Conservation (phyloP, 2,888 invertebrate species). For the Trichopoda pennipes region DNA sequence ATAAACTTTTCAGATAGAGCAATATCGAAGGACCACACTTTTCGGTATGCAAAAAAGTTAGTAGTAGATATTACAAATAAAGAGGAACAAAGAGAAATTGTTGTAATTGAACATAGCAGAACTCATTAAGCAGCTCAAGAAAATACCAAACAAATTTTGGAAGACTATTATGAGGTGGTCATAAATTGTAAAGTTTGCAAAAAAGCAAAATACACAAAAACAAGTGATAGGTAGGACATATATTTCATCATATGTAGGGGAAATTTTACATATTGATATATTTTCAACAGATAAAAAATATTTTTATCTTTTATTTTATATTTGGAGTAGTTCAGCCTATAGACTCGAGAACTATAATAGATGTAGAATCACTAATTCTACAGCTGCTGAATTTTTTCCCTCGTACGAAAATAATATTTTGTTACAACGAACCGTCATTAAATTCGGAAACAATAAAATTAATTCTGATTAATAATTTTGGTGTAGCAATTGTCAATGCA, state of each 20-base stretch:
- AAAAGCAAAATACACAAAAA: constrained; percentile 56
- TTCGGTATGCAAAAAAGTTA: constrained; percentile 5
- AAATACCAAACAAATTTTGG: neutral
- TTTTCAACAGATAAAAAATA: constrained; percentile 61
- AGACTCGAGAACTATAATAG: constrained; percentile 65
- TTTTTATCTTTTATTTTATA: constrained; percentile 43
- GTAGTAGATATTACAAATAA: no score
- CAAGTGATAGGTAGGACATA: constrained; percentile 43
- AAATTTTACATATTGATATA: neutral
- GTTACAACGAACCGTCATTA: constrained; percentile 65
- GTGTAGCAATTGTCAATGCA: constrained; percentile 4
- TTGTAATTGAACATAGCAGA: no score
- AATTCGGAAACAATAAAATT: constrained; percentile 64
- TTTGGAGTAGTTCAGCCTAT: neutral
- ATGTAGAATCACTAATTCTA: constrained; percentile 59
- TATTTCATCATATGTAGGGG: neutral
- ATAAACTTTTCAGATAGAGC: constrained; percentile 64
- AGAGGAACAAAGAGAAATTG: no score
- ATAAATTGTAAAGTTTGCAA: constrained; percentile 58
- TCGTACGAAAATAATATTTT: no score
- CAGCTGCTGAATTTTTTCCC: no score
- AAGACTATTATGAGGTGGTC: constrained; percentile 41
- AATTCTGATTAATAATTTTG: constrained; percentile 10
- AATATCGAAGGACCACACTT: constrained; percentile 1
- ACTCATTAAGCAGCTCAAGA: neutral